phyloP scores from a whole-genome alignment of 2,113 vertebrate genomes.

The Entelurus aequoreus region DNA sequence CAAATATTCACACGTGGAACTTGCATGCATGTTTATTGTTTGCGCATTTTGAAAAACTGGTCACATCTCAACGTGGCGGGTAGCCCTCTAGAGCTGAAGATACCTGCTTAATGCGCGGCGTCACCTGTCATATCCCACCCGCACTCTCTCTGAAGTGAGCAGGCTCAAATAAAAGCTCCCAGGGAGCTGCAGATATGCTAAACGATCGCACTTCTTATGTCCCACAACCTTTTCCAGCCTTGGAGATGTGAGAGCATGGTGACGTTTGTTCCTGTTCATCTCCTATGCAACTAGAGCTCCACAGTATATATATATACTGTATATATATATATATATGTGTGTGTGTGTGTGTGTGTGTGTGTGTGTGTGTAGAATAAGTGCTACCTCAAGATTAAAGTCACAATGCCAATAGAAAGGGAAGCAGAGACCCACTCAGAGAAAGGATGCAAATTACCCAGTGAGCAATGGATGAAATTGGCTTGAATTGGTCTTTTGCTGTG shows the following conservation, averaged over 20 bases:
- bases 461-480: slow-evolving; percentile 41
- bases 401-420: slow-evolving; percentile 19
- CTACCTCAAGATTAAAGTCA: slow-evolving; percentile 39
- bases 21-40: no score
- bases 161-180: slow-evolving; percentile 51
- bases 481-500: slow-evolving; percentile 46
- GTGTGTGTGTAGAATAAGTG: slow-evolving; percentile 33
- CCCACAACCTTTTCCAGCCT: slow-evolving; percentile 35
- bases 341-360: background rate
- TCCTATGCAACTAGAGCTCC: slow-evolving; percentile 18
- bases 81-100: slow-evolving; percentile 20
- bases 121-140: slow-evolving; percentile 37
- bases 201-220: slow-evolving; percentile 48
- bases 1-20: no score
- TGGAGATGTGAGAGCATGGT: slow-evolving; percentile 21
- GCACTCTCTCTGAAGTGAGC: slow-evolving; percentile 40
- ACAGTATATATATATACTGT: background rate
- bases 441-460: slow-evolving; percentile 49
- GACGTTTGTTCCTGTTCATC: slow-evolving; percentile 26
- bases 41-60: slow-evolving; percentile 1
- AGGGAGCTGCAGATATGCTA: slow-evolving; percentile 55
- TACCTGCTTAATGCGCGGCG: slow-evolving; percentile 46
- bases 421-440: slow-evolving; percentile 33
- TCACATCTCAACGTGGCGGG: slow-evolving; percentile 8
- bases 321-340: no score